Evolutionary conservation across 2,113 vertebrate species (phyloP).

Genomic region (Orthochromis indermauri): DNA sequence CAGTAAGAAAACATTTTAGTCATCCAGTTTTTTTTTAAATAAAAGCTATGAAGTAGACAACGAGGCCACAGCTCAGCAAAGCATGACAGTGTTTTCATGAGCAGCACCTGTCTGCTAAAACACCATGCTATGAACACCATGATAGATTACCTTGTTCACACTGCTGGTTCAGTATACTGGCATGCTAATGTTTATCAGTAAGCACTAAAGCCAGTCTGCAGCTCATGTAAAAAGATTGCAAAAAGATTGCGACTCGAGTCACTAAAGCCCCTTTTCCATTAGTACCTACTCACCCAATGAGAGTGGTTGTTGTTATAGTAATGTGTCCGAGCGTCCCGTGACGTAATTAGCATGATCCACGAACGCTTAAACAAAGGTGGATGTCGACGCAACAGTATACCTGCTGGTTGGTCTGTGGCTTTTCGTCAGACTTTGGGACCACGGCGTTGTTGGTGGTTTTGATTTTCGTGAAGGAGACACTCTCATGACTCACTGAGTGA

Average conservation of each 20-base stretch:
- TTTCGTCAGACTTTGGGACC: not conserved
- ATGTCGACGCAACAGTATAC: not conserved
- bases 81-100: not conserved
- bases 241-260: not conserved
- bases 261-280: not conserved
- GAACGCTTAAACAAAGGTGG: not conserved
- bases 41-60: not conserved
- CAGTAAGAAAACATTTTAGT: not conserved
- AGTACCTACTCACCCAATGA: not conserved
- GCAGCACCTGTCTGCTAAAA: not conserved
- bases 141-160: not conserved
- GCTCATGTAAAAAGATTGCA: no score
- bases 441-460: not conserved
- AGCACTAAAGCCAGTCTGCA: not conserved
- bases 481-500: not conserved
- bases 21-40: rapidly evolving
- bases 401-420: not conserved
- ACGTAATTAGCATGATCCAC: not conserved
- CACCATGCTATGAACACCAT: no score
- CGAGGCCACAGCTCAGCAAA: not conserved
- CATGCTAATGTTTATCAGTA: not conserved
- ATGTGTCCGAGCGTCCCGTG: rapidly evolving
- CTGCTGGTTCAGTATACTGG: not conserved
- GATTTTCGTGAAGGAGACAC: not conserved
- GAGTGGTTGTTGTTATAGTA: not conserved